Conservation (phyloP, 2,888 invertebrate species). For the Rhagium mordax region DNA sequence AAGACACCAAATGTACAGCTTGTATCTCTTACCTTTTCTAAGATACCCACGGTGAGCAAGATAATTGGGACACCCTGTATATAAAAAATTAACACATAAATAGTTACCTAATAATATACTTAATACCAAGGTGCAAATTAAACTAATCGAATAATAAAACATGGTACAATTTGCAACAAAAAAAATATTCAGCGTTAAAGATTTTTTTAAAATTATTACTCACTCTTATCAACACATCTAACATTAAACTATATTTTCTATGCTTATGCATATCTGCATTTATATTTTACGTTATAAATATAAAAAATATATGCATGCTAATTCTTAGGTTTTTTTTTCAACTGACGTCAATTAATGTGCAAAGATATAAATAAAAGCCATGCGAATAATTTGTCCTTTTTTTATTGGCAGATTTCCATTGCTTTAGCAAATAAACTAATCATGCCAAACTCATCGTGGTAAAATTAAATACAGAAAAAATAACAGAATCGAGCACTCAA, state of each 20-base stretch:
- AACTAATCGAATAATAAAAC: not conserved
- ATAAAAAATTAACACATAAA: too few relatives aligned
- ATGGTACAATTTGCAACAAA: not conserved
- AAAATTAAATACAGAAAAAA: slow-evolving; percentile 7
- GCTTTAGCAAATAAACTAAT: not conserved
- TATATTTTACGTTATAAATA: not conserved
- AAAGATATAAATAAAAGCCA: slow-evolving; percentile 18
- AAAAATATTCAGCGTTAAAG: too few relatives aligned
- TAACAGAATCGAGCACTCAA: not conserved
- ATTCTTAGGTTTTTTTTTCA: not conserved
- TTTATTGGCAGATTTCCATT: slow-evolving; percentile 10
- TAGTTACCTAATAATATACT: too few relatives aligned
- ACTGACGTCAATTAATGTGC: slow-evolving; percentile 5
- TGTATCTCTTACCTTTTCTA: too few relatives aligned
- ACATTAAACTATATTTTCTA: slow-evolving; percentile 21
- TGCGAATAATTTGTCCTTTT: slow-evolving; percentile 2
- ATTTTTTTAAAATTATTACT: too few relatives aligned
- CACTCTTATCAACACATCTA: slow-evolving; percentile 10
- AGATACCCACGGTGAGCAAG: too few relatives aligned
- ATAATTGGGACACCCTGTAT: too few relatives aligned
- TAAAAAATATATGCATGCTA: not conserved
- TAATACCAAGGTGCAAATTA: too few relatives aligned
- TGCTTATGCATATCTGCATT: slow-evolving; percentile 11
- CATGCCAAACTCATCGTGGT: not conserved
- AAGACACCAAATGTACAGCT: too few relatives aligned